Evolutionary conservation across 2,888 invertebrate species (phyloP), one percentile per base, ranked within the genome.

Genomic region (Eucera pruinosa): DNA sequence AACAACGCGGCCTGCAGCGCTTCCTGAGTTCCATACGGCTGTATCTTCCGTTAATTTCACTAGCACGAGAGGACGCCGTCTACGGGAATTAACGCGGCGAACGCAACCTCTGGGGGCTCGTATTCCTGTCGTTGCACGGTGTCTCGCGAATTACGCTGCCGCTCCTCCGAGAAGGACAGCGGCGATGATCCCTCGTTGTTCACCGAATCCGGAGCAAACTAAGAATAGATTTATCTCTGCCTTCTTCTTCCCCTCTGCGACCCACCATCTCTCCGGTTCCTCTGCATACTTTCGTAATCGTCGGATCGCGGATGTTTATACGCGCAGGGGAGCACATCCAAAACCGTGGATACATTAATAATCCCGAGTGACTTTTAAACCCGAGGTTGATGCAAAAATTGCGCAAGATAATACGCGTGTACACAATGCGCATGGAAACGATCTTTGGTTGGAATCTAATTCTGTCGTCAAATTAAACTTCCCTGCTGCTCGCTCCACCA

Each of bases 1-100:
- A 90, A 85, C 88, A 86, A 82, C 85, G 83, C 64, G 71, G 77
- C 68, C 71, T 61, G 79, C 79, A 77, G 50, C 75, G 75, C 68
- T 76, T 67, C 68, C 82, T 62, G 71, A 78, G 74, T 80, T 82
- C 80, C 83, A 80, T 61, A 77, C 57, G 62, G 70, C 64, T 72
- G 82, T 78, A 74, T 83, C 82, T 85, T 83, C 70, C 83, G 80
- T 85, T 78, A 76, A 85, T 82, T 78, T 76, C 78, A 58, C 25
- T 43, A n/a, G 68, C 47, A 36, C 67, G 52, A 66, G 23, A 20
- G 48, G 57, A 36, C 27, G 23, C 18, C 30, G 64, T 57, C 48
- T 30, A 4, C 1, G 23, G 18, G 39, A 36, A 69, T 58, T 43
- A 71, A 50, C 62, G 71, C 41, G 52, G 30, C 30, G 36, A 5